A percentile compares a stretch with the other conserved stretches of the same genome.
Conservation (phyloP, 2,113 vertebrate species). For the Corythaixoides concolor region DNA sequence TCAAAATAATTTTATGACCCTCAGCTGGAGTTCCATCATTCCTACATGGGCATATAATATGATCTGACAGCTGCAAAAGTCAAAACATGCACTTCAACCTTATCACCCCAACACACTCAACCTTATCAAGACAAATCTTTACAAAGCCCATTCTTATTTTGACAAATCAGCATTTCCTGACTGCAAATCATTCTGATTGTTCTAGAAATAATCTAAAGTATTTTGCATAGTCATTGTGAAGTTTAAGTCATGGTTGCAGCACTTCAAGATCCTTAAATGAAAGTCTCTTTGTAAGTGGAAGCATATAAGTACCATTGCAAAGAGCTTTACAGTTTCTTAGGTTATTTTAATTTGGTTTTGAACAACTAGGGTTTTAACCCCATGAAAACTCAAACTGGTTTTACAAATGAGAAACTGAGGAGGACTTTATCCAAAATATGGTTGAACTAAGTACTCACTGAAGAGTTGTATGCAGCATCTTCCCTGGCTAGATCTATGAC, state of each 20-base stretch:
- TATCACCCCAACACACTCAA: neutral
- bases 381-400: neutral
- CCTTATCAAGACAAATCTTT: neutral
- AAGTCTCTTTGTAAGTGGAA: neutral
- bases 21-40: neutral
- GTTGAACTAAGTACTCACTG: neutral
- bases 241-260: neutral
- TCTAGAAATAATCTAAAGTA: neutral
- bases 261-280: neutral
- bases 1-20: neutral
- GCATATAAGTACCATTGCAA: no score
- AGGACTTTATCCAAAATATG: neutral
- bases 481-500: neutral
- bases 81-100: neutral
- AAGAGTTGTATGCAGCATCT: neutral
- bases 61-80: neutral
- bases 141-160: neutral
- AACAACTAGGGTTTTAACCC: accelerated
- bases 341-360: neutral
- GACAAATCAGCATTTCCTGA: neutral
- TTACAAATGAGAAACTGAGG: neutral
- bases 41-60: neutral
- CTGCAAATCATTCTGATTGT: neutral
- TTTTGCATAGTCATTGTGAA: neutral
- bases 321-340: neutral